Evolutionary conservation across 1,140 invertebrate species (phyloP), one percentile per base, ranked within the genome.

Genomic region (Euwallacea similis): DNA sequence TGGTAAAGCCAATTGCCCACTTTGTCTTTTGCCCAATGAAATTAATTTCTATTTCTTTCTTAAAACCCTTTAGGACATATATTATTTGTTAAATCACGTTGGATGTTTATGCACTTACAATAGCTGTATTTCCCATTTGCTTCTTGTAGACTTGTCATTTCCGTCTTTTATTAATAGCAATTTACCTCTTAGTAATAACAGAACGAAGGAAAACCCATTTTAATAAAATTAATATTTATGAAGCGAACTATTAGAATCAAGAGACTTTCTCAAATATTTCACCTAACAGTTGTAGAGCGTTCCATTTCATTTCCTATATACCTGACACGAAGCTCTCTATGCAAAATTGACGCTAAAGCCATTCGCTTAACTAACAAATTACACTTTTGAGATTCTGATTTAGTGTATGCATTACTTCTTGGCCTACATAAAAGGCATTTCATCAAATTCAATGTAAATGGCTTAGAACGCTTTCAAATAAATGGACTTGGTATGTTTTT

Each of bases 201-300:
- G 46, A 58, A 41, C 21, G 8, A 10, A 63, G 42, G 44, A 46
- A 62, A 71, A 41, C 16, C 47, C 46, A 54, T 61, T 71, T 62
- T 66, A 71, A 71, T 71, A 70, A 70, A 70, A 71, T 60, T 33
- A 71, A 71, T 71, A 71, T 71, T 59, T 66, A 71, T 66, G 56
- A 71, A 55, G 55, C 15, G 50, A 62, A 71, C 70, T 66, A 71
- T 59, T 66, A 71, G 70, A 66, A 47, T 66, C 42, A 64, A 71
- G 59, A 71, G 61, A 55, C 63, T 59, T 66, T 70, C 42, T 62
- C 70, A 71, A 71, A 60, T 71, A 66, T 71, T 71, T 71, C 62
- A 59, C 63, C 66, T 66, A 15, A 61, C 59, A 62, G 47, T 63
- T 53, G 67, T 56, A 44, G 67, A 63, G 59, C 50, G 61, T 16